Evolutionary conservation across 2,113 vertebrate species (phyloP), one percentile per base, ranked within the genome.

Genomic region (Engystomops pustulosus): DNA sequence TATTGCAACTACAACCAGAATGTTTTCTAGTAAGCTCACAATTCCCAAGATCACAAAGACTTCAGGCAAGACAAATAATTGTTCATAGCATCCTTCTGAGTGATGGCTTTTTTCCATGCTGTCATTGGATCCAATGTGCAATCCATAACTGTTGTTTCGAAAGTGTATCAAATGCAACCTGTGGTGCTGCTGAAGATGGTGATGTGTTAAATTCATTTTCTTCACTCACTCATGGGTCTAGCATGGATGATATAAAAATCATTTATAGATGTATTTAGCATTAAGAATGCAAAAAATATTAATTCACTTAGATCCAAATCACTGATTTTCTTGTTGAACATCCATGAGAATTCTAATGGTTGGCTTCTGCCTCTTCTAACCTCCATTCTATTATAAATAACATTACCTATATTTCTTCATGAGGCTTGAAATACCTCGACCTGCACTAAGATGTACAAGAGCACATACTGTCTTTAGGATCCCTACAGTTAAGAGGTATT

Each of bases 1-100:
- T 15, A 99, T 97, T 0, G 97, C 96, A 2, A 93, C 92, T 0
- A 99, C 95, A 30, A 98, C 97, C 87, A 98, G 88, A 58, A 98
- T 89, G 0, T 99, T 99, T 91, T 98, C 97, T 89, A 99, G 47
- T 84, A 98, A 89, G 87, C 97, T 98, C 86, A 98, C 85, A 83
- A 96, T 94, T 8, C 97, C 96, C 89, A 98, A 90, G 0, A 93
- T 96, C 79, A 98, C 94, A 79, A 98, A 99, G 17, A 98, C 96
- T 90, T 97, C 96, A 0, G 96, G 96, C 3, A 95, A 96, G 68
- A 99, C 96, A 23, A 95, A 94, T 45, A 99, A 94, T 92, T 98
- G 97, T 82, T 97, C 95, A 0, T 97, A 96, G 90, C 97, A 98
- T 6, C 96, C 97, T 12, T 92, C 90, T 0, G 93, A 87, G 27